These are phyloP conservation scores for Hippopotamus amphibius DNA, from an alignment of 2,113 vertebrate genomes.

Conservation along the genomic window DNA sequence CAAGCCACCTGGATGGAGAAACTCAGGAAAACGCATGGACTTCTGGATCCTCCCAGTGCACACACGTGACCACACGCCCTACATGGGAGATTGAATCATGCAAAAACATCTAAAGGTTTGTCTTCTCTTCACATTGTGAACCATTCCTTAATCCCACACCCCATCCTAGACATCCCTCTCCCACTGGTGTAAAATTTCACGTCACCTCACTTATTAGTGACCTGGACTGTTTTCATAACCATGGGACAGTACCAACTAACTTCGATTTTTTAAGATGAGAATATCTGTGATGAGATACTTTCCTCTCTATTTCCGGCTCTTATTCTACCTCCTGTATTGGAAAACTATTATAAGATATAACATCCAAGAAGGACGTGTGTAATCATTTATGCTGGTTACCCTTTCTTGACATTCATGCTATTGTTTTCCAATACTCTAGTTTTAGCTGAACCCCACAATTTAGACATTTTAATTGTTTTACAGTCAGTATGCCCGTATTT, in stretches of 20 bases:
- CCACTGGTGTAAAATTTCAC: background rate
- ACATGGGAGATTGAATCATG: rapidly evolving
- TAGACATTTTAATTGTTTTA: background rate
- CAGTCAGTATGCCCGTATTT: too few species aligned
- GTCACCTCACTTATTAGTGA: background rate
- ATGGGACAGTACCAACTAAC: background rate
- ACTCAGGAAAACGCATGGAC: rapidly evolving
- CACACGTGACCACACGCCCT: rapidly evolving
- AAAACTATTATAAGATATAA: background rate
- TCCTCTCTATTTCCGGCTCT: background rate
- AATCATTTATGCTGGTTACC: rapidly evolving
- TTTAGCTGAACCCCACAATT: background rate
- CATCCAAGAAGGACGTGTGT: background rate
- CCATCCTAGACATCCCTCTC: rapidly evolving
- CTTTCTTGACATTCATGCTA: rapidly evolving
- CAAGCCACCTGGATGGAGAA: too few species aligned
- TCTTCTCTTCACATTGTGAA: rapidly evolving
- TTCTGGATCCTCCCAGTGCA: background rate
- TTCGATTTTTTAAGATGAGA: background rate
- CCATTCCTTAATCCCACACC: background rate
- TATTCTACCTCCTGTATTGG: too few species aligned
- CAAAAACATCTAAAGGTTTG: too few species aligned
- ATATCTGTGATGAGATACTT: background rate
- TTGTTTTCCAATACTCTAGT: background rate
- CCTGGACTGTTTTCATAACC: background rate